Evolutionary conservation across 2,888 invertebrate species (phyloP).

Genomic region (Pyrrhosoma nymphula): DNA sequence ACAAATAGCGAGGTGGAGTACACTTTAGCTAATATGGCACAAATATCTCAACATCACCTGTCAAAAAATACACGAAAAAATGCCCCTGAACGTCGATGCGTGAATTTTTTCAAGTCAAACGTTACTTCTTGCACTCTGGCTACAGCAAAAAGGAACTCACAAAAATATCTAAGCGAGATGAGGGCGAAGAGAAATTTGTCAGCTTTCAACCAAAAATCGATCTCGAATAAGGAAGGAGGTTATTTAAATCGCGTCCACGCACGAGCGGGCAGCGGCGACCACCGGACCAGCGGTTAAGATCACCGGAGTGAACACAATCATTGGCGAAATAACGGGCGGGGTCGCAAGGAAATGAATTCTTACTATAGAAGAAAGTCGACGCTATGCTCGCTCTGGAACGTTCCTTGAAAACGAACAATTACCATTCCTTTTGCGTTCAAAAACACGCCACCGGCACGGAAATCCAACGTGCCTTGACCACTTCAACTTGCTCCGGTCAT

Average conservation of each 20-base stretch:
- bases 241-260: constrained; percentile 18
- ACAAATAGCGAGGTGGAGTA: too few relatives aligned
- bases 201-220: background rate
- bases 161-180: background rate
- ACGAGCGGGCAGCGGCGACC: background rate
- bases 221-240: background rate
- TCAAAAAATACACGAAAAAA: too few relatives aligned
- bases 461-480: constrained; percentile 13
- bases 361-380: background rate
- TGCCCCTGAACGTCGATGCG: too few relatives aligned
- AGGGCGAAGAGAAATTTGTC: background rate
- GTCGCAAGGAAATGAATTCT: background rate
- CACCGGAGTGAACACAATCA: background rate
- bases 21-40: too few relatives aligned
- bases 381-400: background rate
- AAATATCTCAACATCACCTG: too few relatives aligned
- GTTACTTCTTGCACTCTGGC: too few relatives aligned
- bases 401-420: background rate
- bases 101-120: too few relatives aligned
- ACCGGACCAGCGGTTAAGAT: constrained; percentile 12
- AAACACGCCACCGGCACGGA: background rate
- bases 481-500: background rate
- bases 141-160: too few relatives aligned
- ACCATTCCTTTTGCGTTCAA: background rate
- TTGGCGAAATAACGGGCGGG: constrained; percentile 28